Evolutionary conservation across 2,888 invertebrate genomes (phyloP).

Genomic region (Rhingia campestris): DNA sequence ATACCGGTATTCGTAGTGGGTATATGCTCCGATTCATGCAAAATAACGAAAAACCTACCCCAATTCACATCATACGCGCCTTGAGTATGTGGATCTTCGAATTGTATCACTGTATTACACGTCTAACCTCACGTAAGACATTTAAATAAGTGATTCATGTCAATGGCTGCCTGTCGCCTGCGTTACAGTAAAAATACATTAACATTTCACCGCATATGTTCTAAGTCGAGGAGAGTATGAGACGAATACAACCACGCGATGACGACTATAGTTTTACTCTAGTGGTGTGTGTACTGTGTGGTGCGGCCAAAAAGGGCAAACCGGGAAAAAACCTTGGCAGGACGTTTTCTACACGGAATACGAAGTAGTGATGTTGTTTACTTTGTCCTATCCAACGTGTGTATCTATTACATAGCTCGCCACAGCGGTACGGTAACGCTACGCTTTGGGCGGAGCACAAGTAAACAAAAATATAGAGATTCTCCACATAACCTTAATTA

Average conservation of each 20-base stretch:
- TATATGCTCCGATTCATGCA: neutral
- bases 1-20: constrained; percentile 9
- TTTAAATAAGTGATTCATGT: constrained; percentile 73
- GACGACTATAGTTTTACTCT: constrained; percentile 31
- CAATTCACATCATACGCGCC: constrained; percentile 8
- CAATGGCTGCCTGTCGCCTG: constrained; percentile 62
- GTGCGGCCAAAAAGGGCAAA: constrained; percentile 51
- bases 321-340: constrained; percentile 51
- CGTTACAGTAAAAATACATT: constrained; percentile 67
- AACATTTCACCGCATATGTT: constrained; percentile 65
- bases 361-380: constrained; percentile 52
- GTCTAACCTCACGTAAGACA: constrained; percentile 67
- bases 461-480: constrained; percentile 66
- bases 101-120: constrained; percentile 57
- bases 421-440: constrained; percentile 33
- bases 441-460: constrained; percentile 3
- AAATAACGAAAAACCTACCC: constrained; percentile 39
- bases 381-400: constrained; percentile 58
- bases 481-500: constrained; percentile 78
- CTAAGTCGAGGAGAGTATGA: constrained; percentile 10
- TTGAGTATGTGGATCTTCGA: constrained; percentile 29
- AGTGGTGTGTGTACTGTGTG: neutral
- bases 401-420: constrained; percentile 62
- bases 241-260: constrained; percentile 21
- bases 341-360: constrained; percentile 53